Base-by-base conservation (phyloP, 2,113 vertebrate genomes). In the Hypomesus transpacificus region DNA sequence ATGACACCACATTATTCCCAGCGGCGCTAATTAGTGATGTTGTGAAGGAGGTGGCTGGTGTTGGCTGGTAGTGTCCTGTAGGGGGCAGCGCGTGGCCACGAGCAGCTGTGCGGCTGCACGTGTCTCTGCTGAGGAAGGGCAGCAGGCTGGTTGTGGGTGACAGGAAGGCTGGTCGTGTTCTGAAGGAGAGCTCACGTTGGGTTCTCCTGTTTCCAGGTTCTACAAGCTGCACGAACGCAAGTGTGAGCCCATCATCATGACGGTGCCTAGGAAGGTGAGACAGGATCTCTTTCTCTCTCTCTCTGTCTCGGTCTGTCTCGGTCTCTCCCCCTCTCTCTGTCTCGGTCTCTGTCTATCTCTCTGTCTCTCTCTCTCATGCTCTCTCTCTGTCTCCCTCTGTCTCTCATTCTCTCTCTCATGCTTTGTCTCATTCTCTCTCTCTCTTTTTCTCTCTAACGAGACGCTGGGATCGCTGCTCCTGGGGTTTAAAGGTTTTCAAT, bases 231-330 rank as follows among this genome's bases (percentile, higher is more conserved):
- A 96, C 0, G 97, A 99, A 90, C 92, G 96, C 80, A 99, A 98
- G 78, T 99, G 97, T 73, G 96, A 99, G 81, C 97, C 97, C 50
- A 95, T 99, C 71, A 95, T 97, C 88, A 99, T 99, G 96, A 99
- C 96, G 0, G 97, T 99, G 70, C 97, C 97, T 39, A 93, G 97
- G 78, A 99, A 98, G 94, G 97, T 97, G 82, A 93, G 94, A 46
- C 39, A 46, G 39, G 39, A 46, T 13, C 39, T 8, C 39, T 13
- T 1, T 46, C 8, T 46, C 9, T 46, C 8, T 46, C 4, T 46
- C 39, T 46, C 39, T 13, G 1, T 46, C 39, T 2, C 9, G 9
- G 7, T 39, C 8, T 34, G 4, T 34, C 4, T 34, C 31, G 5
- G 0, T 34, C 0, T 34, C 31, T 34, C 4, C 0, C 31, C 6